phyloP scores from a whole-genome alignment of 1,140 invertebrate genomes.

The Wiebesia pumilae region DNA sequence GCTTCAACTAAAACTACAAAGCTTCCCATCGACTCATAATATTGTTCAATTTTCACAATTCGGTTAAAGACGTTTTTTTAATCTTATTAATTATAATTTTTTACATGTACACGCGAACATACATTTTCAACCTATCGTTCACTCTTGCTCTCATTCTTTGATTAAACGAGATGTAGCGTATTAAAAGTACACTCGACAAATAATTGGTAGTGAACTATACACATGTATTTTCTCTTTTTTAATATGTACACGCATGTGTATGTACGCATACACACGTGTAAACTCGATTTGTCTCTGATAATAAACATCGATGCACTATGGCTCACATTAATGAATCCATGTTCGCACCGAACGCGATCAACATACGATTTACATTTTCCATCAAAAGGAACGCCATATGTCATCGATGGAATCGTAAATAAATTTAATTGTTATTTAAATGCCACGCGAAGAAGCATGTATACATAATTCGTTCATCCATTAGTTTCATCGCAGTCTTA shows the following conservation, averaged over 20 bases:
- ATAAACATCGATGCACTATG: slow-evolving; percentile 13
- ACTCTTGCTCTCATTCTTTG: slow-evolving; percentile 42
- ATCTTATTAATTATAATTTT: slow-evolving; percentile 52
- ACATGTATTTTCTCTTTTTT: slow-evolving; percentile 45
- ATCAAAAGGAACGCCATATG: neutral
- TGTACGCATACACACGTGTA: slow-evolving; percentile 45
- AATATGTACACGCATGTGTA: slow-evolving; percentile 44
- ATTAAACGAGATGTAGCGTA: slow-evolving; percentile 51
- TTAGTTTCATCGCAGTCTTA: neutral
- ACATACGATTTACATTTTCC: slow-evolving; percentile 6
- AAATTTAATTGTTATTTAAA: slow-evolving; percentile 29
- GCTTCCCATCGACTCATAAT: slow-evolving; percentile 50
- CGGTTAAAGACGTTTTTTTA: slow-evolving; percentile 42
- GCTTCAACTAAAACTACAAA: slow-evolving; percentile 53
- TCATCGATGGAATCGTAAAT: slow-evolving; percentile 2
- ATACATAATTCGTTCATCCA: neutral
- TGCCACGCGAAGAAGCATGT: slow-evolving; percentile 28
- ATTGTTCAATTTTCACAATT: slow-evolving; percentile 45
- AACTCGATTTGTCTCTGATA: slow-evolving; percentile 29
- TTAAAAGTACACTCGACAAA: slow-evolving; percentile 53
- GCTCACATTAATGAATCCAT: neutral
- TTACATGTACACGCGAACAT: slow-evolving; percentile 53
- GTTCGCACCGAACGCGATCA: slow-evolving; percentile 11
- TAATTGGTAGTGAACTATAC: slow-evolving; percentile 53
- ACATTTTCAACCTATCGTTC: slow-evolving; percentile 46